Base-by-base conservation (phyloP, 2,888 invertebrate species). In the Nymphalis c-album region DNA sequence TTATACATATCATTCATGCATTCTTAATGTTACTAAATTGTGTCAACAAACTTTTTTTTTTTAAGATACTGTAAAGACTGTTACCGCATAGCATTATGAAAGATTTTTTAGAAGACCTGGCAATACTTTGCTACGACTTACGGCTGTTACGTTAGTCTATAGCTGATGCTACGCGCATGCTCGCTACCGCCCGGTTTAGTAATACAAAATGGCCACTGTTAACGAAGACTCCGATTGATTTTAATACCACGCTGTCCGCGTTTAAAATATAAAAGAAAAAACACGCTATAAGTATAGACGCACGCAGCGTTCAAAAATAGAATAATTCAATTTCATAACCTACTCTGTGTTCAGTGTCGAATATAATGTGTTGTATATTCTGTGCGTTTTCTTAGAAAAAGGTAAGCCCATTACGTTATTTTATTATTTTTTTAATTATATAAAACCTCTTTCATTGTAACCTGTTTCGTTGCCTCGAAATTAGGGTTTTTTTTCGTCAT, bases 161-260 rank as follows among this genome's bases (percentile, higher is more conserved):
- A 71, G 63, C 47, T 68, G 62, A 63, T 18, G 60, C 65, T 82
- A 84, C 83, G 84, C 89, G 90, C 90, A 85, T 87, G 90, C 90
- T 89, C 79, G 76, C 22, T 59, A 51, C 75, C 74, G 73, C 75
- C 78, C 75, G 57, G 35, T 40, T 57, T 35, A 57, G 40, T 57
- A 40, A 57, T 40, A 84, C 87, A 91, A 91, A 77, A 91, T 91
- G 91, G 91, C 90, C 76, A 80, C 85, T 76, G 74, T 73, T 77
- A 82, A 81, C 80, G 83, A 85, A 85, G 85, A 82, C 79, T 78
- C 76, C 78, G 82, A 86, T 90, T 88, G 89, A 89, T 89, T 87
- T 87, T 85, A 80, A 83, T 83, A 75, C 75, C 75, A 75, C 73
- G 76, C 76, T 74, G 75, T 75, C 77, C 75, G 73, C 77, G 78